Base-by-base conservation (phyloP, 2,888 invertebrate genomes). In the Holacanthella duospinosa region DNA sequence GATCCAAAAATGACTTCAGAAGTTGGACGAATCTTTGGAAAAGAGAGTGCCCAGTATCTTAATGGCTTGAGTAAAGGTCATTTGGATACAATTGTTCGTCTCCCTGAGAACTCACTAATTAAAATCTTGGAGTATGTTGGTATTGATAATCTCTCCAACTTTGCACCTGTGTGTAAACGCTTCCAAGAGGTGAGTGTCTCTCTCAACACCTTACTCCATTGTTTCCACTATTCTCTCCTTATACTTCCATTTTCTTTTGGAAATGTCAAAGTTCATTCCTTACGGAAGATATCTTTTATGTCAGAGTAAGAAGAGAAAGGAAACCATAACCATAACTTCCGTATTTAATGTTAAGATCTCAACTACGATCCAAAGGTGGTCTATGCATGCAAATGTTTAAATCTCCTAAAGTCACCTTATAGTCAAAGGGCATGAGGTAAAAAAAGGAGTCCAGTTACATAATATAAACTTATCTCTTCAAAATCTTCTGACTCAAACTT, bases 11-110 rank as follows among this genome's bases (percentile, higher is more conserved):
- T 65, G 21, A 59, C 48, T 24, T 62, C 60, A 19, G 65, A 62
- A n/a, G 62, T 65, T 28, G 54, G 28, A 55, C 55, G 60, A 16
- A 36, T 65, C 1, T 65, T 65, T 60, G 65, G 65, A 9, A 60
- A 62, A 26, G 60, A 62, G 6, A 59, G 54, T 43, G 57, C 48
- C 2, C 59, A 62, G 19, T 62, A 62, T 29, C 59, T 65, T n/a
- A 24, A 21, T 2, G 43, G 62, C 12, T 28, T 65, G 6, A 55
- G 62, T 29, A 36, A 28, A 12, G 61, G 61, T n/a, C 61, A 62
- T 28, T 44, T 62, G 27, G 65, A 65, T 29, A 55, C 36, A 21
- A 65, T 65, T 6, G 55, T 60, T 29, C 62, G 62, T n/a, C 24
- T 65, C 12, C 62, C 65, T 16, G 56, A 36, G 27, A 3, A 21